Percentiles rank a stretch among this genome's conserved stretches.
phyloP scores from a whole-genome alignment of 2,888 invertebrate genomes.

The Cryptocephalus primarius region DNA sequence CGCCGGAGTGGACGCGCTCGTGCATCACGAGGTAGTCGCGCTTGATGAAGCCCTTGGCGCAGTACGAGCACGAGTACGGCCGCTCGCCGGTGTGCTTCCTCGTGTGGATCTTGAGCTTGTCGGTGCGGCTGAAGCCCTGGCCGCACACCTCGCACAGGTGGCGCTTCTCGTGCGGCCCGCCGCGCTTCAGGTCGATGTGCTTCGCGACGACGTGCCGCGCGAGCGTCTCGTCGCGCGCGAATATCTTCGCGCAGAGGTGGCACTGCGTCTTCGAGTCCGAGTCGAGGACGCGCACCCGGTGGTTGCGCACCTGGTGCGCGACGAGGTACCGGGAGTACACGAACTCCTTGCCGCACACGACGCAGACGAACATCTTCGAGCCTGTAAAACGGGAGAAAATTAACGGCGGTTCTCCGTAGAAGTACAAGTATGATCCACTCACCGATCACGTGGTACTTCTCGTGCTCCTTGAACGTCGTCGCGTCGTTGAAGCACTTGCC shows the following conservation, averaged over 20 bases:
- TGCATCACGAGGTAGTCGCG: conserved; percentile 43
- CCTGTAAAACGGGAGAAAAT: conserved; percentile 3
- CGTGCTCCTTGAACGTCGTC: conserved; percentile 37
- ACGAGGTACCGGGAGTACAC: conserved; percentile 24
- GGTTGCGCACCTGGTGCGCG: conserved; percentile 24
- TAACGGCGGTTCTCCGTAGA: no score
- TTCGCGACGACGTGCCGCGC: conserved; percentile 36
- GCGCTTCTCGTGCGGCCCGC: conserved; percentile 21
- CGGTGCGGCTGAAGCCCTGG: conserved; percentile 27
- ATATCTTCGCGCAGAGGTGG: conserved; percentile 25
- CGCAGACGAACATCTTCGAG: conserved; percentile 34
- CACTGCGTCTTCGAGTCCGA: conserved; percentile 35
- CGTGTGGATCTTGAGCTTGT: conserved; percentile 28
- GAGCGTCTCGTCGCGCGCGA: conserved; percentile 26
- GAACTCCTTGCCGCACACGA: conserved; percentile 37
- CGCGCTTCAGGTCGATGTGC: conserved; percentile 22
- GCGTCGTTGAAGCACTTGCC: conserved; percentile 39
- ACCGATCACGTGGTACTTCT: conserved; percentile 29
- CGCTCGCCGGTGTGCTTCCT: conserved; percentile 30
- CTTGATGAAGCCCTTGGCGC: conserved; percentile 31
- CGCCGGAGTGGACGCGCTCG: conserved; percentile 50
- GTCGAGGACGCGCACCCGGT: conserved; percentile 30
- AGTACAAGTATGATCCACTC: no score
- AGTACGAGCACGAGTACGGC: conserved; percentile 28
- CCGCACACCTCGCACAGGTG: conserved; percentile 31